phyloP scores from a whole-genome alignment of 2,797 vertebrate genomes.

The Harpagifer antarcticus region DNA sequence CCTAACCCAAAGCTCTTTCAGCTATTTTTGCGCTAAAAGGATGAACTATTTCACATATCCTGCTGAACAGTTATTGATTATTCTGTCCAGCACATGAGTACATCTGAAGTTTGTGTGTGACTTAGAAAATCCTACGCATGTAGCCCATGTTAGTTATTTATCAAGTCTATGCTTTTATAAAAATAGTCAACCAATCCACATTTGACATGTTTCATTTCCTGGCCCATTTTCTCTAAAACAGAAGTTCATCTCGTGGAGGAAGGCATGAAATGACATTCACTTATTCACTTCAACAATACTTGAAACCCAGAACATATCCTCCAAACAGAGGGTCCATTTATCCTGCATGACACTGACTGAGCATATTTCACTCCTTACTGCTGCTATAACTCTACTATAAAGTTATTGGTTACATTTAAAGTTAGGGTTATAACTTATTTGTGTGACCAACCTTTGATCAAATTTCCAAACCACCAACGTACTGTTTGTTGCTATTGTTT shows the following conservation, averaged over 20 bases:
- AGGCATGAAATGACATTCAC: slow-evolving; percentile 18
- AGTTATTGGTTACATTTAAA: too few relatives aligned
- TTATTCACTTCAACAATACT: slow-evolving; percentile 2
- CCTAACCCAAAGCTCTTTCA: background rate
- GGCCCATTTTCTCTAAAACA: background rate
- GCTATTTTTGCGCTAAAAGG: background rate
- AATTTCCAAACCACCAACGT: too few relatives aligned
- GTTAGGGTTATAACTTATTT: too few relatives aligned
- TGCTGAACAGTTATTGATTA: background rate
- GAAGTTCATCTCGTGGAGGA: background rate
- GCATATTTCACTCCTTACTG: background rate
- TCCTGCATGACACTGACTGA: slow-evolving; percentile 11
- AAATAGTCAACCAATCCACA: background rate
- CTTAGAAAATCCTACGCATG: background rate
- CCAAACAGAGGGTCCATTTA: background rate
- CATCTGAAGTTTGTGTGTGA: background rate
- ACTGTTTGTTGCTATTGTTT: too few relatives aligned
- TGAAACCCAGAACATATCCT: slow-evolving; percentile 7
- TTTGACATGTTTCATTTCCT: background rate
- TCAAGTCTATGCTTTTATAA: background rate
- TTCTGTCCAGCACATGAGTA: background rate
- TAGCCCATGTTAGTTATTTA: background rate
- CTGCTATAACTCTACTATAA: background rate
- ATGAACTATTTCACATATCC: background rate
- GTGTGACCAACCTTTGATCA: too few relatives aligned